phyloP scores from a whole-genome alignment of 2,113 vertebrate species.

The Progne subis region DNA sequence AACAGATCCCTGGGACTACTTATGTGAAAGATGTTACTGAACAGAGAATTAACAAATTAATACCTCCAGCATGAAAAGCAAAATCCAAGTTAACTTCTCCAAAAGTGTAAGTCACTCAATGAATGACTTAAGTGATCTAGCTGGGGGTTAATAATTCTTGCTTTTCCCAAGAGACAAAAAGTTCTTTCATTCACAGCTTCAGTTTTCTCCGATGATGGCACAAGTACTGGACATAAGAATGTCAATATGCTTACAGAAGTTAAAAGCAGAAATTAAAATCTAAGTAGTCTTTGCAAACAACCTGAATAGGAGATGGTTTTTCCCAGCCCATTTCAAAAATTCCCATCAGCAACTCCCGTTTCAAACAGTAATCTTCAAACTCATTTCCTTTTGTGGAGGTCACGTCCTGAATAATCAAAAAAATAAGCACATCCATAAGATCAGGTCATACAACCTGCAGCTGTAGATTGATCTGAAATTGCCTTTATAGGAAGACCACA shows the following conservation, averaged over 20 bases:
- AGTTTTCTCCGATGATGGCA: not conserved
- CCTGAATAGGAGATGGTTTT: constrained; percentile 99
- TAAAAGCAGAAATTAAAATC: not conserved
- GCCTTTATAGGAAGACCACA: not conserved
- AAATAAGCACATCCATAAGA: constrained; percentile 13
- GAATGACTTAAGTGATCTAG: not conserved
- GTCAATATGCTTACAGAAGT: not conserved
- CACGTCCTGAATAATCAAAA: constrained; percentile 85
- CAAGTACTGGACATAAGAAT: rapidly evolving
- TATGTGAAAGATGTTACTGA: not conserved
- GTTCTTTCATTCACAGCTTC: not conserved
- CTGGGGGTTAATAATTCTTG: rapidly evolving
- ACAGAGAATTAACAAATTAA: not conserved
- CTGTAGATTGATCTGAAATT: not conserved
- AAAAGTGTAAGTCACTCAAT: not conserved
- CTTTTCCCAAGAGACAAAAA: not conserved
- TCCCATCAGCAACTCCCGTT: constrained; percentile 98
- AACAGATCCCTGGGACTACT: not conserved
- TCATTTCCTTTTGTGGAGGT: constrained; percentile 99
- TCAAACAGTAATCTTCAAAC: constrained; percentile 99
- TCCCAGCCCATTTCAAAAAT: constrained; percentile 99
- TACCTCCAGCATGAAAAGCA: not conserved
- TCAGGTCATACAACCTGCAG: not conserved
- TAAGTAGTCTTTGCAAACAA: constrained; percentile 46
- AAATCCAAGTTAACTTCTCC: not conserved